Base-by-base conservation (phyloP, 2,888 invertebrate genomes). In the Prenolepis imparis region DNA sequence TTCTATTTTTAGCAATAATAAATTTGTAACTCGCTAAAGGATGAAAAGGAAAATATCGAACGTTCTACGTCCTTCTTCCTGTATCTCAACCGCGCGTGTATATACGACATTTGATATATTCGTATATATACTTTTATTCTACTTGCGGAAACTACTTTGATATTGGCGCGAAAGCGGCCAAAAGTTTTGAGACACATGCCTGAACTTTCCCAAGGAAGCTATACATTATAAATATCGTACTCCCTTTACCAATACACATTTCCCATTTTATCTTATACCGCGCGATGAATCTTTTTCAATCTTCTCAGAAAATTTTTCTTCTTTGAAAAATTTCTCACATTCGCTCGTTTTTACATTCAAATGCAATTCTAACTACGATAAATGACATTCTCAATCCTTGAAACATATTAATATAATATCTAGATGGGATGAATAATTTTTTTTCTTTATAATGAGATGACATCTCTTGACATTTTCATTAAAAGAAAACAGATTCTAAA, bases 141-240 rank as follows among this genome's bases (percentile, higher is more conserved):
- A 78, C 88, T 85, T 87, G 87, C 82, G 89, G 87, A 90, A 92
- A 92, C 92, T 91, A 92, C 92, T 92, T 88, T 78, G 85, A 83
- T 83, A 85, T 89, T 75, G 90, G 87, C 86, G 89, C 87, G 86
- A 90, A 91, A 89, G 91, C 87, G 90, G 87, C 86, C 88, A 87
- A 92, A 93, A 93, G 91, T 93, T 93, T 92, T 88, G 92, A 93
- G 91, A 92, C 93, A 91, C 91, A 92, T 88, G 90, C 92, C 91
- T 87, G 91, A 87, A 91, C 88, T 91, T 91, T 93, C 91, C 91
- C 91, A 89, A 91, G 91, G 91, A 91, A 90, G 90, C 92, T 91
- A 92, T 93, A 91, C 92, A 93, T 93, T 91, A 93, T 92, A 92
- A 91, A 93, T 93, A 91, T 90, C 90, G 88, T 88, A 88, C 87